Percentiles rank a stretch among this genome's conserved stretches.
phyloP scores from a whole-genome alignment of 2,888 invertebrate genomes.

The Lomographa bimaculata region DNA sequence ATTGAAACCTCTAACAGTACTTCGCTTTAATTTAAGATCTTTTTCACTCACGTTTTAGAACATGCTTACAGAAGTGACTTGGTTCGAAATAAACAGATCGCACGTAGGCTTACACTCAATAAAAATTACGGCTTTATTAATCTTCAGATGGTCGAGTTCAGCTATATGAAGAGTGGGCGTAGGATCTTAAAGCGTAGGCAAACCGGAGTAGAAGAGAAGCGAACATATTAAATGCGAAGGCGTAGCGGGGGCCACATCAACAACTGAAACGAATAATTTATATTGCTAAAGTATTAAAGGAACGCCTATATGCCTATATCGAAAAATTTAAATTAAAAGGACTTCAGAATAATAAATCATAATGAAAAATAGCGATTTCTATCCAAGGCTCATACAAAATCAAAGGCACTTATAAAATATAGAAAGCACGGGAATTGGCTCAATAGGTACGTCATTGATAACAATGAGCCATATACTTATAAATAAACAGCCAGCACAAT shows the following conservation, averaged over 20 bases:
- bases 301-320: too few relatives aligned
- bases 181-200: constrained; percentile 56
- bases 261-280: constrained; percentile 4
- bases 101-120: constrained; percentile 37
- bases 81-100: constrained; percentile 40
- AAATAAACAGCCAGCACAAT: constrained; percentile 26
- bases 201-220: constrained; percentile 48
- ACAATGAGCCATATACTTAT: constrained; percentile 29
- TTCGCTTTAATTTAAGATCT: too few relatives aligned
- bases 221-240: constrained; percentile 2
- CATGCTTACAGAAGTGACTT: too few relatives aligned
- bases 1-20: too few relatives aligned
- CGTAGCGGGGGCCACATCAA: neutral
- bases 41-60: too few relatives aligned
- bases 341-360: too few relatives aligned
- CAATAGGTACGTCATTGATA: constrained; percentile 38
- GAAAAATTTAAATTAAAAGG: too few relatives aligned
- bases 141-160: constrained; percentile 39
- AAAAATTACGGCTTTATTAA: constrained; percentile 45
- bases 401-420: neutral
- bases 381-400: constrained; percentile 2
- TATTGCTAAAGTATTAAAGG: too few relatives aligned
- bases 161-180: constrained; percentile 42
- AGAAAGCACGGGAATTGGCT: constrained; percentile 32
- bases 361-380: too few relatives aligned